Conservation (phyloP, 2,888 invertebrate species). For the Onchidella celtica region DNA sequence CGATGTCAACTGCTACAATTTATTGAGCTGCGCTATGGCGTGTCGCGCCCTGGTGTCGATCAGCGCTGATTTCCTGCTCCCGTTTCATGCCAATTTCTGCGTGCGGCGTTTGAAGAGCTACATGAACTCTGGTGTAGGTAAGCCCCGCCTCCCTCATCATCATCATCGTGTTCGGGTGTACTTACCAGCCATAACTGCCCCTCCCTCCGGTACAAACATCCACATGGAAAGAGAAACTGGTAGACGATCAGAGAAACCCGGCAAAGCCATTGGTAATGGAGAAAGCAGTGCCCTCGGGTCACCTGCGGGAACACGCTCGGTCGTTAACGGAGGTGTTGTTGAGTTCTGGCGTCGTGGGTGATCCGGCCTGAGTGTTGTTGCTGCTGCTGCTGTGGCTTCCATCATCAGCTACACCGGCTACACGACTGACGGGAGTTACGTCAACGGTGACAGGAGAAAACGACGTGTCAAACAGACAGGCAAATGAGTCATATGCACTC, state of each 20-base stretch:
- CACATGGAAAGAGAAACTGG: slow-evolving; percentile 16
- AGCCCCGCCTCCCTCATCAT: neutral
- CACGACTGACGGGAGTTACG: too few species aligned
- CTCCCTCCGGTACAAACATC: slow-evolving; percentile 25
- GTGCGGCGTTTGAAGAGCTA: neutral
- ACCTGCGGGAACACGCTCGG: neutral
- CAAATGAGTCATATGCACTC: too few species aligned
- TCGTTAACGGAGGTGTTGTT: slow-evolving; percentile 4
- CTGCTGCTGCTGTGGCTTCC: too few species aligned
- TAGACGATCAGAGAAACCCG: slow-evolving; percentile 19
- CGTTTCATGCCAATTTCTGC: neutral
- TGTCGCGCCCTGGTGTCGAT: neutral
- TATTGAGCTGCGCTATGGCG: neutral
- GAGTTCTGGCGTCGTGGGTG: slow-evolving; percentile 17
- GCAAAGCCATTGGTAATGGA: neutral
- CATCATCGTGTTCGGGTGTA: neutral
- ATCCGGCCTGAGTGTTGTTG: too few species aligned
- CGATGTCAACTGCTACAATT: too few species aligned
- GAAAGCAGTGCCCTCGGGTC: slow-evolving; percentile 9
- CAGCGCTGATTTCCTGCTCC: neutral
- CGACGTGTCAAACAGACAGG: too few species aligned
- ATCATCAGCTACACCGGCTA: too few species aligned
- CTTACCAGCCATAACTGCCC: slow-evolving; percentile 25
- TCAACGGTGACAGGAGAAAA: too few species aligned
- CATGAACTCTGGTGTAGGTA: slow-evolving; percentile 17